Evolutionary conservation across 2,888 invertebrate species (phyloP).

Genomic region (Trissonchulus latispiculum): DNA sequence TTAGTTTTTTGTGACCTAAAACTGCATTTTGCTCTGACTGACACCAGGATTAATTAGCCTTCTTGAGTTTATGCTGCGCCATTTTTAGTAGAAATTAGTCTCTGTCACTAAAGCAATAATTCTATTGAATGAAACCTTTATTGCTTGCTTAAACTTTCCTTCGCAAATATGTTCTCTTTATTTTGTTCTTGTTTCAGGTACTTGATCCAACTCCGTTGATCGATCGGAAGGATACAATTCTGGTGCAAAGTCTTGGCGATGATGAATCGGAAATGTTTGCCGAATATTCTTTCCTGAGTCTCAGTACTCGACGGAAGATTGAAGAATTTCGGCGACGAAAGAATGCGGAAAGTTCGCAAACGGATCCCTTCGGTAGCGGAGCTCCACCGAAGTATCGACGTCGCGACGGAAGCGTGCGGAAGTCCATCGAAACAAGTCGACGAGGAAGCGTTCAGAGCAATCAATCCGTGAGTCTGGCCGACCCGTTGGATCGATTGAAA

Average conservation of each 20-base stretch:
- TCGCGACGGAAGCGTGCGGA: neutral
- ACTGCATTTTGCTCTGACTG: no score
- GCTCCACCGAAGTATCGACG: neutral
- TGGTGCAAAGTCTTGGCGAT: slow-evolving; percentile 39
- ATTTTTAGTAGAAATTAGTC: no score
- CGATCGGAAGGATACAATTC: slow-evolving; percentile 40
- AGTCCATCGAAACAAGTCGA: neutral
- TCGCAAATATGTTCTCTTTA: no score
- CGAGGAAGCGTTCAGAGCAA: neutral
- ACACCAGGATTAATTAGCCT: no score
- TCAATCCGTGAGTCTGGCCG: slow-evolving; percentile 25
- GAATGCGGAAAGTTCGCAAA: slow-evolving; percentile 42
- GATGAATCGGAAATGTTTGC: slow-evolving; percentile 42
- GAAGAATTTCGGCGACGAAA: slow-evolving; percentile 42
- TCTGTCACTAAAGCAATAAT: no score
- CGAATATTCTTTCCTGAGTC: slow-evolving; percentile 40
- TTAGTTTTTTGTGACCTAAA: no score
- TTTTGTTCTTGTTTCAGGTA: slow-evolving; percentile 29
- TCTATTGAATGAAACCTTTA: no score
- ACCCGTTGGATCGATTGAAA: slow-evolving; percentile 39
- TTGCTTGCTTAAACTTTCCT: no score
- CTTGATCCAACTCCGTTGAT: slow-evolving; percentile 41
- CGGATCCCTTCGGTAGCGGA: slow-evolving; percentile 31
- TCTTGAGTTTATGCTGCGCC: no score
- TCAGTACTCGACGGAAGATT: slow-evolving; percentile 25